These are phyloP conservation scores for Pseudotriccus pelzelni DNA, from an alignment of 2,797 vertebrate genomes.

Conservation along the genomic window DNA sequence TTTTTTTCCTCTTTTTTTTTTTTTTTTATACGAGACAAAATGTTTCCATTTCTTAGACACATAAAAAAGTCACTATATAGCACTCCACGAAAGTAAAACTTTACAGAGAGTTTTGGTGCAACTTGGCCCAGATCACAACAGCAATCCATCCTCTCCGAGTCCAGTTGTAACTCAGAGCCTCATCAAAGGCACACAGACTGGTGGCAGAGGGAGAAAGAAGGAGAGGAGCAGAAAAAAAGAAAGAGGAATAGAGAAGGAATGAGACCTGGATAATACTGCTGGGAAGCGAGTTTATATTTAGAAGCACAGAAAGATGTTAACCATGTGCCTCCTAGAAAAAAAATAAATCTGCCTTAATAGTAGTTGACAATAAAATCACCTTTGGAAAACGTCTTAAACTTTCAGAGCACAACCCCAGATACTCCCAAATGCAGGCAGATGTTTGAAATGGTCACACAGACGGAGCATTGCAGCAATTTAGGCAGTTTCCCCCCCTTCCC, in stretches of 20 bases:
- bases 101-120: slow-evolving; percentile 61
- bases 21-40: slow-evolving; percentile 81
- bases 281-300: slow-evolving; percentile 67
- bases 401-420: slow-evolving; percentile 36
- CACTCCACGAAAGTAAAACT: slow-evolving; percentile 78
- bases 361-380: slow-evolving; percentile 56
- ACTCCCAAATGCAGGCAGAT: slow-evolving; percentile 60
- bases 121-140: slow-evolving; percentile 55
- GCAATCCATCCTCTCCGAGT: slow-evolving; percentile 3
- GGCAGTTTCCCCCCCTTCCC: not conserved
- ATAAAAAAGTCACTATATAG: slow-evolving; percentile 76
- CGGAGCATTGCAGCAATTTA: not conserved
- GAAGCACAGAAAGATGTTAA: slow-evolving; percentile 65
- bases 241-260: not conserved
- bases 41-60: slow-evolving; percentile 84
- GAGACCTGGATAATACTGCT: slow-evolving; percentile 20
- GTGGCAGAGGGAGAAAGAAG: slow-evolving; percentile 50
- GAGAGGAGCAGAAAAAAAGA: not conserved
- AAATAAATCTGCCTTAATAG: slow-evolving; percentile 47
- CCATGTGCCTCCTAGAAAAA: slow-evolving; percentile 54
- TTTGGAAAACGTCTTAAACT: slow-evolving; percentile 54
- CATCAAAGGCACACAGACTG: slow-evolving; percentile 4
- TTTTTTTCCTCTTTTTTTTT: slow-evolving; percentile 66
- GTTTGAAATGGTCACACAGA: slow-evolving; percentile 59
- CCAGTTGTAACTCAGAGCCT: slow-evolving; percentile 39